These are phyloP conservation scores for Cettia cetti DNA, from an alignment of 2,113 vertebrate species.

Conservation along the genomic window DNA sequence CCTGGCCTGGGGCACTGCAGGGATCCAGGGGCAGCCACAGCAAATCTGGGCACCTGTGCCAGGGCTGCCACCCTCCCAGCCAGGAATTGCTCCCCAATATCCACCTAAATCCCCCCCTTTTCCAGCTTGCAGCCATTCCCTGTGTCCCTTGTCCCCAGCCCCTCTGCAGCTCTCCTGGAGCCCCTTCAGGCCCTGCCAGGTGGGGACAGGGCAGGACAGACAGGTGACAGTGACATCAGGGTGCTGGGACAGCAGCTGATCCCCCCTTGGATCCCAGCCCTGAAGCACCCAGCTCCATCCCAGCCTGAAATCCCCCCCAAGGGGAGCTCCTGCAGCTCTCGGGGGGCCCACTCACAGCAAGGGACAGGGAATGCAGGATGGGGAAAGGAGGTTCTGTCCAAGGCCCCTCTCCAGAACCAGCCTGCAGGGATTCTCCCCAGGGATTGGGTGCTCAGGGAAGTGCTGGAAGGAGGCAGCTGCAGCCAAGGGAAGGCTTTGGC, in stretches of 20 bases:
- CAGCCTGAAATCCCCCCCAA: not conserved
- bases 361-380: no score
- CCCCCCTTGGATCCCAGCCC: not conserved
- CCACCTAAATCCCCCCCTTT: fast-evolving
- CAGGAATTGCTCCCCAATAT: not conserved
- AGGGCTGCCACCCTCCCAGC: fast-evolving
- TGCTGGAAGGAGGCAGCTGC: not conserved
- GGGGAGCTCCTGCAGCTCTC: not conserved
- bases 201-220: not conserved
- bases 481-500: no score
- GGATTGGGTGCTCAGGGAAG: fast-evolving
- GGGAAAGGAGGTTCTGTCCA: not conserved
- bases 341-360: not conserved
- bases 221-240: not conserved
- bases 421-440: not conserved
- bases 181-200: not conserved
- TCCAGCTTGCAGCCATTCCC: not conserved
- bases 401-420: not conserved
- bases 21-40: not conserved
- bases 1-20: not conserved
- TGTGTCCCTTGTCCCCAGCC: not conserved
- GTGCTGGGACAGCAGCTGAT: not conserved
- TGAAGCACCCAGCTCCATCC: fast-evolving
- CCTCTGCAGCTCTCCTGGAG: not conserved
- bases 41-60: fast-evolving